Evolutionary conservation across 2,113 vertebrate genomes (phyloP), one percentile per base, ranked within the genome.

Genomic region (Gambusia affinis): DNA sequence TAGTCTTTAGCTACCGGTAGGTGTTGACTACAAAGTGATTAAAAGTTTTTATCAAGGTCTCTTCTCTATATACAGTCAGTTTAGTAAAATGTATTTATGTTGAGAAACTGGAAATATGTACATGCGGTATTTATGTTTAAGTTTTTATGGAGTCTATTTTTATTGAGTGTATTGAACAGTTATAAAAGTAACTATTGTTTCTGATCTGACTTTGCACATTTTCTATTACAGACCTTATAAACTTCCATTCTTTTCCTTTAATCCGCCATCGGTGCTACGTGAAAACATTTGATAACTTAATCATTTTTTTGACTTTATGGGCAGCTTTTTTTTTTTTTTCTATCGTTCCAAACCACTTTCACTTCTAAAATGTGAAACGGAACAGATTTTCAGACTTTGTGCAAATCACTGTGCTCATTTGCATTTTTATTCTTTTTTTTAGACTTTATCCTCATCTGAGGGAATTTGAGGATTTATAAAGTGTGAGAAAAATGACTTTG

Each of bases 401-500:
- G 5, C 11, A 29, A 28, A 47, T 61, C 42, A 12, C 11, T 44
- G 17, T 29, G 4, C 7, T 1, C 19, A 14, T 73, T 66, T 24
- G 8, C 33, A 31, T 60, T 67, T 54, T 70, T 57, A 28, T 3
- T 39, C 4, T 64, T n/a, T 70, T 57, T 39, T 7, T 64, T n/a
- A 37, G 35, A 37, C 35, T 47, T 60, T 17, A 37, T 47, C 37
- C 24, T 67, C 14, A 70, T 57, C 64, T 12, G 5, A 51, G 54
- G 47, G 12, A n/a, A 28, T 64, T 69, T 80, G 61, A 69, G 69
- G 69, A 64, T 39, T 12, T 51, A 54, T 29, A 29, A 10, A 22
- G 0, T 61, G 69, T 79, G 65, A 76, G 73, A 62, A 22, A 31
- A 61, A 72, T 62, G 54, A 51, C 47, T 51, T 51, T 68, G 72